A percentile compares a stretch with the other conserved stretches of the same genome.
These are phyloP conservation scores for Hofmannophila pseudospretella DNA, from an alignment of 2,888 invertebrate genomes.

Conservation along the genomic window DNA sequence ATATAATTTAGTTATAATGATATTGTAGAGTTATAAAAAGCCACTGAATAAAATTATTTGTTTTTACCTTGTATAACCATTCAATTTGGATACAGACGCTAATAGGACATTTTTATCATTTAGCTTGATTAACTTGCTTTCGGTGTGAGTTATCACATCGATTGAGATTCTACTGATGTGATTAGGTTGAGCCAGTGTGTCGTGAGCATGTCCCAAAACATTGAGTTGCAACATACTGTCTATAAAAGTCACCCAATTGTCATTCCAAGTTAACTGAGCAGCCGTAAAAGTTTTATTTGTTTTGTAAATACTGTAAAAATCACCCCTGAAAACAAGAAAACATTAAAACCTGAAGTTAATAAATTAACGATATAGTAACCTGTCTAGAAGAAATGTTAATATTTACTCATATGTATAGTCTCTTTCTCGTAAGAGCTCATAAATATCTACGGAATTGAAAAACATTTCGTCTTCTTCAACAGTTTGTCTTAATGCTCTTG, in stretches of 20 bases:
- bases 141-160: conserved; percentile 26
- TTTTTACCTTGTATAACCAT: conserved; percentile 4
- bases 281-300: conserved; percentile 30
- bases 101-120: conserved; percentile 2
- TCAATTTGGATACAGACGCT: not conserved
- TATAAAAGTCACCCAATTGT: conserved; percentile 88
- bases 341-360: too few species aligned
- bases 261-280: conserved; percentile 77
- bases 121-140: not conserved
- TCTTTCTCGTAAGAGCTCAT: conserved; percentile 29
- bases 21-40: too few species aligned
- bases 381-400: too few species aligned
- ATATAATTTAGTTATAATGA: too few species aligned
- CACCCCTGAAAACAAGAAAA: conserved; percentile 32
- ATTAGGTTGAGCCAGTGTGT: conserved; percentile 80
- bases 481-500: not conserved
- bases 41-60: too few species aligned
- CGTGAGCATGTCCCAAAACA: conserved; percentile 78
- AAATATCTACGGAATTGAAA: conserved; percentile 31
- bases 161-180: conserved; percentile 34
- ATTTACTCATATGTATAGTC: conserved; percentile 37
- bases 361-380: too few species aligned
- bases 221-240: conserved; percentile 89
- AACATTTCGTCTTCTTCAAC: conserved; percentile 9
- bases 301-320: conserved; percentile 35